These are phyloP conservation scores for Mastacembelus armatus DNA, from an alignment of 2,797 vertebrate genomes.

Conservation along the genomic window DNA sequence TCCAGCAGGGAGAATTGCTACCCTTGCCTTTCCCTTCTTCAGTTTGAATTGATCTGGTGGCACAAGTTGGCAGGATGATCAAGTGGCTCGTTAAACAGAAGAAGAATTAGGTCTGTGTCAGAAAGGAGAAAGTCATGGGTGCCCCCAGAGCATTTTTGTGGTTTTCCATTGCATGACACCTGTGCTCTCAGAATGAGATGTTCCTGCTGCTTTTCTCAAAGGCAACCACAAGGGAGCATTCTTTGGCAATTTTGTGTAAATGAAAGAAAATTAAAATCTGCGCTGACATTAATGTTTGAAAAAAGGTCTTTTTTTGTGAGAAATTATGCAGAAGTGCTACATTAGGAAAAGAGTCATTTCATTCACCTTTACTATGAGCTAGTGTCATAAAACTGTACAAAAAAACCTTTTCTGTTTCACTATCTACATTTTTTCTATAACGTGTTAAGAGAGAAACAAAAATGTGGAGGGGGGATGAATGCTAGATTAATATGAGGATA, in stretches of 20 bases:
- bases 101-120: slow-evolving; percentile 75
- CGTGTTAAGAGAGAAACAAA: slow-evolving; percentile 10
- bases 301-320: slow-evolving; percentile 36
- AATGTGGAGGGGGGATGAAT: slow-evolving; percentile 13
- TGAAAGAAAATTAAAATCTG: slow-evolving; percentile 16
- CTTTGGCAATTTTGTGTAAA: neutral
- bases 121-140: slow-evolving; percentile 57
- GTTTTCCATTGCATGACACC: slow-evolving; percentile 52
- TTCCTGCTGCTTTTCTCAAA: slow-evolving; percentile 17
- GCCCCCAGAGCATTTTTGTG: slow-evolving; percentile 31
- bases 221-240: neutral
- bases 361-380: neutral
- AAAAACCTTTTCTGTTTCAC: neutral
- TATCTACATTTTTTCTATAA: no score
- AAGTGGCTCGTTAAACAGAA: slow-evolving; percentile 79
- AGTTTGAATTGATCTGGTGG: slow-evolving; percentile 72
- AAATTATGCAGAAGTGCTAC: neutral
- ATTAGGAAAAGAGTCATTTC: no score
- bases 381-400: neutral
- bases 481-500: slow-evolving; percentile 41
- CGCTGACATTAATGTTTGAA: slow-evolving; percentile 16
- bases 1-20: slow-evolving; percentile 52
- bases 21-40: slow-evolving; percentile 37
- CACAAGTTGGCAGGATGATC: slow-evolving; percentile 76
- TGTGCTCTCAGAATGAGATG: slow-evolving; percentile 32